Conservation (phyloP, 2,888 invertebrate genomes). For the Matsumyia berberina region DNA sequence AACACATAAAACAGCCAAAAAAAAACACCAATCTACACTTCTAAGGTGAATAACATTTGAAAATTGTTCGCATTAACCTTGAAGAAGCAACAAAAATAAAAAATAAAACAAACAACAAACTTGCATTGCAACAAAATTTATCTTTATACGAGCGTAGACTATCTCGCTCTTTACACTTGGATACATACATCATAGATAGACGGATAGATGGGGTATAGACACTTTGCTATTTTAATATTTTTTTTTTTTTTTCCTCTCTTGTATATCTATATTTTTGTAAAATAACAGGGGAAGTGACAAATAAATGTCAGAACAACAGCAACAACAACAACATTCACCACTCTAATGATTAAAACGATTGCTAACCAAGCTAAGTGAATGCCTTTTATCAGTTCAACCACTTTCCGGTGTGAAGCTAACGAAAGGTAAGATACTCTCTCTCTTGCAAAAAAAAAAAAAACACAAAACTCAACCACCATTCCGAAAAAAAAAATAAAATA, state of each 20-base stretch:
- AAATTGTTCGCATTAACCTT: conserved; percentile 71
- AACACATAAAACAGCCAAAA: conserved; percentile 16
- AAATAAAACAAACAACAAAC: conserved; percentile 26
- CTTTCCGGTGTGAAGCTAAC: background rate
- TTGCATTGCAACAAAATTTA: conserved; percentile 71
- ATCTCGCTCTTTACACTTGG: background rate
- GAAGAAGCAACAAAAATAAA: conserved; percentile 60
- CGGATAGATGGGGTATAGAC: background rate
- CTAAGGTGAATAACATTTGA: conserved; percentile 74
- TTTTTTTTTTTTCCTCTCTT: background rate
- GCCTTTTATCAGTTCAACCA: conserved; percentile 60
- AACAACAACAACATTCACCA: conserved; percentile 37
- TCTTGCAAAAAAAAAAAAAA: background rate
- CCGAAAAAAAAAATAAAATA: background rate
- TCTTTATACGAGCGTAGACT: conserved; percentile 12
- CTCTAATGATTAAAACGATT: conserved; percentile 59
- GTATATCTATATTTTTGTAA: conserved; percentile 17
- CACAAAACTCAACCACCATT: background rate
- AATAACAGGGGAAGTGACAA: conserved; percentile 30
- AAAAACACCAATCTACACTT: conserved; percentile 50
- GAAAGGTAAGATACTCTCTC: conserved; percentile 7
- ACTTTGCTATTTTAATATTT: background rate
- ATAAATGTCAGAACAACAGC: conserved; percentile 26
- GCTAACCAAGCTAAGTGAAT: conserved; percentile 43
- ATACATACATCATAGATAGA: conserved; percentile 32